Evolutionary conservation across 1,140 invertebrate species (phyloP), one percentile per base, ranked within the genome.

Genomic region (Wiebesia pumilae): DNA sequence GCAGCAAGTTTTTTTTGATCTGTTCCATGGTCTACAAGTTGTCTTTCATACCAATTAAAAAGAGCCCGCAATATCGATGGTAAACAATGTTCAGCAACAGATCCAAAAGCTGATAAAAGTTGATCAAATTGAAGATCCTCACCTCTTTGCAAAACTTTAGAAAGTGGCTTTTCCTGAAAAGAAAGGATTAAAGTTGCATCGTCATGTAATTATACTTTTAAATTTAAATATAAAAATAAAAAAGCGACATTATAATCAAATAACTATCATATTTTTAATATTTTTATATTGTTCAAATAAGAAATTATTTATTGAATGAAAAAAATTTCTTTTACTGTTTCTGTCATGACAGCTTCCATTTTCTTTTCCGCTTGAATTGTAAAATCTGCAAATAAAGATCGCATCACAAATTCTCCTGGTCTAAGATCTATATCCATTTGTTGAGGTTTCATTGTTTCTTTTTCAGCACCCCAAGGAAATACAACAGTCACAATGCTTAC

Each of bases 81-180:
- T 65, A 99, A 94, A 94, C 99, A 99, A 92, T 99, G 98, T 92
- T 99, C 99, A 1, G 98, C 98, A 1, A 99, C 98, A 33, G 97
- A 97, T 35, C 98, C 98, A 91, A 99, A 97, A 0, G 98, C 97
- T 65, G 96, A 97, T 27, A 99, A 94, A n/a, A 99, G 94, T 93
- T 99, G 98, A 95, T 99, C 98, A 93, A 99, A 98, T 88, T 98
- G 97, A 14, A 96, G 91, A 95, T 99, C 98, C 95, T 99, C 98
- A 9, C 98, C 98, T 89, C 98, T 95, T 94, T 99, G 98, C 80
- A 99, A 93, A 4, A 98, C 96, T 95, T 99, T 99, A 30, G 97
- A 97, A 24, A 99, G 92, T 73, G 97, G 96, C 92, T 97, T 97
- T 91, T 99, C 98, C 96, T 97, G 84, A 35, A 93, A 90, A 87